Evolutionary conservation across 2,797 vertebrate species (phyloP).

Genomic region (Chaenodraco wilsoni): DNA sequence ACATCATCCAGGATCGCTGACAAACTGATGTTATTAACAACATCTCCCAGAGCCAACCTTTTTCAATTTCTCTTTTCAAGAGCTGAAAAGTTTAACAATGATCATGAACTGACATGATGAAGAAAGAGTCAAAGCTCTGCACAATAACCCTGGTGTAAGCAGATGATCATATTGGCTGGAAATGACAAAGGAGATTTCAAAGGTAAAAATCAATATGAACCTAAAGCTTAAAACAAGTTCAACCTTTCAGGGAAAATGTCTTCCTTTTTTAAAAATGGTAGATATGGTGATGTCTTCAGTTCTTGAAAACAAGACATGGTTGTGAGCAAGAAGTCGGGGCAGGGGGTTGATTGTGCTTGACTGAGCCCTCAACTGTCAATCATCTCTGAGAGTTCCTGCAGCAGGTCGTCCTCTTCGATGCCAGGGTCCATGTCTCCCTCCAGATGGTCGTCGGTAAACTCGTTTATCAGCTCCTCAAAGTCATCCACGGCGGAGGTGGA

Average conservation of each 20-base stretch:
- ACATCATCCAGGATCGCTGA: constrained; percentile 17
- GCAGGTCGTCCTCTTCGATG: constrained; percentile 87
- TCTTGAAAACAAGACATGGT: neutral
- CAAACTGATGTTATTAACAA: constrained; percentile 19
- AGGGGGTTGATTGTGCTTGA: neutral
- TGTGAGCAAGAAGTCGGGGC: neutral
- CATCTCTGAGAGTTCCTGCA: constrained; percentile 79
- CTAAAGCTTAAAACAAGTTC: constrained; percentile 14
- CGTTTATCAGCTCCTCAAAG: constrained; percentile 93
- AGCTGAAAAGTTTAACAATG: constrained; percentile 1
- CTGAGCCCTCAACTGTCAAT: constrained; percentile 74
- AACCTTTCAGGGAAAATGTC: neutral
- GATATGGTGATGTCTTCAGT: constrained; percentile 7
- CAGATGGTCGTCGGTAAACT: constrained; percentile 92
- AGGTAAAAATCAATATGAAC: constrained; percentile 13
- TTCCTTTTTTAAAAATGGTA: neutral
- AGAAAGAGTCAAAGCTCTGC: constrained; percentile 19
- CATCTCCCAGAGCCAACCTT: neutral
- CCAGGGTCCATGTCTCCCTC: constrained; percentile 90
- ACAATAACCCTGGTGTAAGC: constrained; percentile 27
- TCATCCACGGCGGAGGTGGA: constrained; percentile 85
- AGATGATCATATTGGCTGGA: constrained; percentile 43
- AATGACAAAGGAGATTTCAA: constrained; percentile 26
- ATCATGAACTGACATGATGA: constrained; percentile 16
- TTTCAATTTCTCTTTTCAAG: neutral